phyloP scores from a whole-genome alignment of 1,140 invertebrate genomes.

The Ceratoteleas bidentatus region DNA sequence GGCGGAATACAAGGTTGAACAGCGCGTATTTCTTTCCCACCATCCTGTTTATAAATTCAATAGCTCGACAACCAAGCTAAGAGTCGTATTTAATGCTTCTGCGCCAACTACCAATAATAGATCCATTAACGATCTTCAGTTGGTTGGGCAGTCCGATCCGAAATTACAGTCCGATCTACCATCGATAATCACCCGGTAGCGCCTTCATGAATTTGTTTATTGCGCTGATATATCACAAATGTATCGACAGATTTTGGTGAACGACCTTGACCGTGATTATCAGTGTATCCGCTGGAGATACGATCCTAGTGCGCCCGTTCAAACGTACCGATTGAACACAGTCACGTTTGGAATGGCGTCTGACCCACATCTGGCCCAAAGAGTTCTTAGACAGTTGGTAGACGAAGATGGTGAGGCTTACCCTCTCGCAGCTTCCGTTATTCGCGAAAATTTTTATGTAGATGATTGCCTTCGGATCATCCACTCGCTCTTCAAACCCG shows the following conservation, averaged over 20 bases:
- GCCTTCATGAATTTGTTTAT: not conserved
- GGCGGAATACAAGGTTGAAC: not conserved
- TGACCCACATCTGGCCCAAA: not conserved
- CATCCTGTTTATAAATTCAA: not conserved
- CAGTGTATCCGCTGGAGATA: not conserved
- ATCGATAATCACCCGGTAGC: not conserved
- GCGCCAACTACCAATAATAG: not conserved
- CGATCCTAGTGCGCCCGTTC: not conserved
- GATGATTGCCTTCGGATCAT: not conserved
- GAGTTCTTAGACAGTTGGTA: not conserved
- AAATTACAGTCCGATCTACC: not conserved
- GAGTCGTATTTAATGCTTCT: not conserved
- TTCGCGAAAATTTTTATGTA: not conserved
- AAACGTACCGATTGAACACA: not conserved
- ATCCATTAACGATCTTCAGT: not conserved
- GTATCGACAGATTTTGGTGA: constrained; percentile 2
- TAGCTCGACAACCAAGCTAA: not conserved
- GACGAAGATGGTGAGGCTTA: not conserved
- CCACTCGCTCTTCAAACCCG: not conserved
- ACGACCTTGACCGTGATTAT: not conserved
- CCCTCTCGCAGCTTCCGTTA: not conserved
- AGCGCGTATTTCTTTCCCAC: not conserved
- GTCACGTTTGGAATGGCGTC: not conserved
- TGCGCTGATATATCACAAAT: constrained; percentile 2
- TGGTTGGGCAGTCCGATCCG: no score